Conservation (phyloP, 2,113 vertebrate species). For the Pelusios castaneus region DNA sequence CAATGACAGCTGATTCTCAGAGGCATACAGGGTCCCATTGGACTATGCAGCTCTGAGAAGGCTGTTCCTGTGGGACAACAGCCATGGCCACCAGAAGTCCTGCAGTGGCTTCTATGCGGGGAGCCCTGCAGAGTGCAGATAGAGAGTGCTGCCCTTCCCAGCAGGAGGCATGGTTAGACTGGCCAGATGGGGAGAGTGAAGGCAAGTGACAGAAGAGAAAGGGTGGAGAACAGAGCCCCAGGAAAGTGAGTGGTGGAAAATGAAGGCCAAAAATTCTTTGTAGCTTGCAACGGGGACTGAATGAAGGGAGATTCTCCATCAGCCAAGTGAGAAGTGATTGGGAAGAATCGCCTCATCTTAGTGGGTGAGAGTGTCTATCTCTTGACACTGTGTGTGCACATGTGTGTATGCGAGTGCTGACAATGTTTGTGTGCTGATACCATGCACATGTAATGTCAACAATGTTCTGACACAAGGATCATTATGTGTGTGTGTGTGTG, state of each 20-base stretch:
- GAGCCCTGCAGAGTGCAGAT: conserved; percentile 74
- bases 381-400: accelerated
- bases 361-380: accelerated
- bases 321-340: not conserved
- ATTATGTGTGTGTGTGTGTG: no score
- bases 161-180: not conserved
- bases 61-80: conserved; percentile 79
- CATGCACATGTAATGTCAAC: not conserved
- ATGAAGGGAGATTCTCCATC: not conserved
- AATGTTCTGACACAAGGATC: no score
- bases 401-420: accelerated
- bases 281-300: not conserved
- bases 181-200: not conserved
- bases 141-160: conserved; percentile 74
- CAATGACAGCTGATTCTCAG: not conserved
- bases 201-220: not conserved
- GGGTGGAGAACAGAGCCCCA: conserved; percentile 8
- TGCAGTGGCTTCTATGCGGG: conserved; percentile 76
- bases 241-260: accelerated
- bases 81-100: conserved; percentile 81
- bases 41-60: conserved; percentile 63
- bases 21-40: not conserved
- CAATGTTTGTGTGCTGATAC: not conserved
- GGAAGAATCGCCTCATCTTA: accelerated
- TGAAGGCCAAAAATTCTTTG: not conserved